Percentiles rank a stretch among this genome's conserved stretches.
These are phyloP conservation scores for Chrysolina oricalcia DNA, from an alignment of 2,888 invertebrate species.

Conservation along the genomic window DNA sequence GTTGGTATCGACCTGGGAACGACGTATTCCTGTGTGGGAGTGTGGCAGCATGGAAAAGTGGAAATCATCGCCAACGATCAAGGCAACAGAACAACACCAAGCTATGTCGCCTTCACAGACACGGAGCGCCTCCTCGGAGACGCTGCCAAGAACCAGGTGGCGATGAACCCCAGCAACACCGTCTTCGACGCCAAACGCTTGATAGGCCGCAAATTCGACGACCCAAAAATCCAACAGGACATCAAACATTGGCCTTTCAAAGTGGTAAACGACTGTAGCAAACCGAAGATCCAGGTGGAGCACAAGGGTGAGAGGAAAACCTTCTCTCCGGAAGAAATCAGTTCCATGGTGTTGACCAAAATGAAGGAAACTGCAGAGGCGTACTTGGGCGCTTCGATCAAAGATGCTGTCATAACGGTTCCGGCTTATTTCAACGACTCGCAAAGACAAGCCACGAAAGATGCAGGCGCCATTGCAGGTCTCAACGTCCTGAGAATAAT, in stretches of 20 bases:
- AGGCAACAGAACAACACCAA: constrained; percentile 90
- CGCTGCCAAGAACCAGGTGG: constrained; percentile 82
- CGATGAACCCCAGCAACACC: constrained; percentile 83
- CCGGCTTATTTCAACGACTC: constrained; percentile 48
- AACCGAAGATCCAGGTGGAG: constrained; percentile 81
- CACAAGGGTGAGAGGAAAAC: constrained; percentile 79
- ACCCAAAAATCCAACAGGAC: constrained; percentile 84
- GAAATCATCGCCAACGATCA: constrained; percentile 72
- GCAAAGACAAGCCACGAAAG: constrained; percentile 63
- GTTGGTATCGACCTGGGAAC: no score
- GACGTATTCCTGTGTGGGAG: no score
- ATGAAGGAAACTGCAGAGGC: no score
- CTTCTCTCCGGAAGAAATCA: constrained; percentile 82
- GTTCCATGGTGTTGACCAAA: no score
- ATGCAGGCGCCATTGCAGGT: constrained; percentile 82
- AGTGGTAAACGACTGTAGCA: constrained; percentile 78
- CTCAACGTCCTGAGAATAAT: no score
- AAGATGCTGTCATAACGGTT: constrained; percentile 71
- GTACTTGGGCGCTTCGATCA: constrained; percentile 75
- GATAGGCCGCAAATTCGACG: constrained; percentile 84
- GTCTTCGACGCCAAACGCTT: constrained; percentile 69
- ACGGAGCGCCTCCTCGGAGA: constrained; percentile 81
- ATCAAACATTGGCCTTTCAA: constrained; percentile 91
- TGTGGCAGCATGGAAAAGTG: no score
- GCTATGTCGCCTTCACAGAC: constrained; percentile 84